A percentile compares a stretch with the other conserved stretches of the same genome.
These are phyloP conservation scores for Luidia sarsii DNA, from an alignment of 53 echinoderm and acorn worm genomes.

Conservation along the genomic window DNA sequence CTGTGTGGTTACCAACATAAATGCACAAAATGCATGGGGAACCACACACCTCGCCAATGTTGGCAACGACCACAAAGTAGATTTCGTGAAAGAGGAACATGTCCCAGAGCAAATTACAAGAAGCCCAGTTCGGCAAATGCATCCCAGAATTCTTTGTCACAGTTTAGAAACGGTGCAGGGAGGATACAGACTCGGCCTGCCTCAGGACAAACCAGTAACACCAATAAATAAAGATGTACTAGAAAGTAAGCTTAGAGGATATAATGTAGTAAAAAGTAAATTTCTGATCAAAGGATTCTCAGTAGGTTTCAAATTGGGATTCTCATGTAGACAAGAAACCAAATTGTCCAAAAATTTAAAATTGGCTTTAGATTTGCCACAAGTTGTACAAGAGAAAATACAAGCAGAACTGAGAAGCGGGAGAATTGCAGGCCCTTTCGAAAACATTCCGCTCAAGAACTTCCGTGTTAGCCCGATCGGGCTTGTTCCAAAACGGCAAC, in stretches of 20 bases:
- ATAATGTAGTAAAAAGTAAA: not conserved
- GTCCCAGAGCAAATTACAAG: not conserved
- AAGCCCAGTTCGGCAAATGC: not conserved
- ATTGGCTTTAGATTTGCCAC: not conserved
- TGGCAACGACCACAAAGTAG: not conserved
- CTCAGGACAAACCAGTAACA: constrained; percentile 12
- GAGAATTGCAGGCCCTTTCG: not conserved
- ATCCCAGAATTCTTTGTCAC: not conserved
- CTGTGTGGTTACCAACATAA: not conserved
- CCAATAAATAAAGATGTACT: constrained; percentile 7
- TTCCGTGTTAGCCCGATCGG: constrained; percentile 4
- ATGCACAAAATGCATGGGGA: not conserved
- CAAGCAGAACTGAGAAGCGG: not conserved
- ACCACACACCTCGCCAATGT: not conserved
- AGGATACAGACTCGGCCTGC: not conserved
- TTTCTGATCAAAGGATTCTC: not conserved
- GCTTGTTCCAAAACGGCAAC: not conserved
- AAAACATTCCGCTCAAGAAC: not conserved
- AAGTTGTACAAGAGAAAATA: not conserved
- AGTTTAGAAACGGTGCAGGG: not conserved
- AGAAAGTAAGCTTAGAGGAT: not conserved
- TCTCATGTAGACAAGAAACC: not conserved
- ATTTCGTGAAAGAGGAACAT: constrained; percentile 1
- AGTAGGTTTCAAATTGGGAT: not conserved
- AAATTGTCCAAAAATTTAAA: not conserved